Base-by-base conservation (phyloP, 2,888 invertebrate species). In the Syrista parreyssii region DNA sequence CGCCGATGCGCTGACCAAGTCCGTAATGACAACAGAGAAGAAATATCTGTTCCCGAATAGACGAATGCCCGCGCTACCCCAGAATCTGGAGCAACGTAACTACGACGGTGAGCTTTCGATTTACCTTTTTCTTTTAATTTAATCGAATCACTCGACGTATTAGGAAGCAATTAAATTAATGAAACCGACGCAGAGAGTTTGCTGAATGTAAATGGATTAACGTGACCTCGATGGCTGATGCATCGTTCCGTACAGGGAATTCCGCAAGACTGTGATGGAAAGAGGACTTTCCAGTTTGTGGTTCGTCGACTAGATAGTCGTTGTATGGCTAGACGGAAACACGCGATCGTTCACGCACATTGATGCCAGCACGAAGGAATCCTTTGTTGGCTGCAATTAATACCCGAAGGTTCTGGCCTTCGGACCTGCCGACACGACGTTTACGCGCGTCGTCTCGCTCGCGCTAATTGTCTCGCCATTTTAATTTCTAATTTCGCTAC, bases 31-130 rank as follows among this genome's bases (percentile, higher is more conserved):
- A 30, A 89, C 90, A 9, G 94, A 94, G 86, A 91, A 86, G 72
- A 85, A 84, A 76, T 82, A 83, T 84, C 86, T 87, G 23, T 79
- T 91, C 89, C 79, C 88, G 84, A 82, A 80, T 81, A 89, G 86
- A 88, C 90, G 88, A 88, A 85, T 92, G 89, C 92, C 92, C 89
- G 91, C 88, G 88, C 86, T 90, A 85, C 94, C 92, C 84, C 94
- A 93, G 85, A 93, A 94, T 87, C 93, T 97, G 85, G 95, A 97
- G 90, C 95, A 96, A 90, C 95, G 95, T 92, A 97, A 98, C 91
- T 97, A 96, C 91, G 94, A 95, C 91, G 97, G 97, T 97, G 90
- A 95, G 95, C 93, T 69, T 31, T 76, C 40, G 15, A 73, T 34
- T 9, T 23, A 23, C 9, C 30, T 68, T 55, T 69, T 55, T 73